A percentile compares a stretch with the other conserved stretches of the same genome.
These are phyloP conservation scores for Ypsolopha sequella DNA, from an alignment of 2,888 invertebrate species.

Conservation along the genomic window DNA sequence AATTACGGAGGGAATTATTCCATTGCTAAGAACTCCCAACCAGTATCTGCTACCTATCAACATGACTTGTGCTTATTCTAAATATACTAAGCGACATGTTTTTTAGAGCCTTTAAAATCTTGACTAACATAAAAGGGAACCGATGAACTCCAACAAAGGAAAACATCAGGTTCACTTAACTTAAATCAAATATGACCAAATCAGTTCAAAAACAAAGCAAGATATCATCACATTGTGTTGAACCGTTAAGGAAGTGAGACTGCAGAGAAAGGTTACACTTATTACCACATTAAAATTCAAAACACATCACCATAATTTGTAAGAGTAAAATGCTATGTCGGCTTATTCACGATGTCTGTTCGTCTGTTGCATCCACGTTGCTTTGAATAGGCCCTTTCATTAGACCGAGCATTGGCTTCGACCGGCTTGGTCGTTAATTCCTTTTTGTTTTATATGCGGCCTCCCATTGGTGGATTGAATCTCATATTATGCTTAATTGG, in stretches of 20 bases:
- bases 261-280: background rate
- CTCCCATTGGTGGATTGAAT: background rate
- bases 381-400: constrained; percentile 2
- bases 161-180: background rate
- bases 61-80: too few relatives aligned
- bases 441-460: background rate
- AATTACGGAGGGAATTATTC: too few relatives aligned
- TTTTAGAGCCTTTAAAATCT: too few relatives aligned
- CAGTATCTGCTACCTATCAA: too few relatives aligned
- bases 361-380: background rate
- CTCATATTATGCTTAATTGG: background rate
- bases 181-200: background rate
- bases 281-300: background rate
- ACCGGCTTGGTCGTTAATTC: background rate
- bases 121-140: too few relatives aligned
- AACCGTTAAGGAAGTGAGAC: too few relatives aligned
- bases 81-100: too few relatives aligned
- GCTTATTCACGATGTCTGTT: background rate
- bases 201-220: too few relatives aligned
- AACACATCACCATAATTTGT: background rate
- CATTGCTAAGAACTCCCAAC: too few relatives aligned
- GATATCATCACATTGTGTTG: too few relatives aligned
- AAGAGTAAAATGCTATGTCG: background rate
- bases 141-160: background rate
- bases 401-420: background rate